phyloP scores from a whole-genome alignment of 2,797 vertebrate species.

The Vultur gryphus region DNA sequence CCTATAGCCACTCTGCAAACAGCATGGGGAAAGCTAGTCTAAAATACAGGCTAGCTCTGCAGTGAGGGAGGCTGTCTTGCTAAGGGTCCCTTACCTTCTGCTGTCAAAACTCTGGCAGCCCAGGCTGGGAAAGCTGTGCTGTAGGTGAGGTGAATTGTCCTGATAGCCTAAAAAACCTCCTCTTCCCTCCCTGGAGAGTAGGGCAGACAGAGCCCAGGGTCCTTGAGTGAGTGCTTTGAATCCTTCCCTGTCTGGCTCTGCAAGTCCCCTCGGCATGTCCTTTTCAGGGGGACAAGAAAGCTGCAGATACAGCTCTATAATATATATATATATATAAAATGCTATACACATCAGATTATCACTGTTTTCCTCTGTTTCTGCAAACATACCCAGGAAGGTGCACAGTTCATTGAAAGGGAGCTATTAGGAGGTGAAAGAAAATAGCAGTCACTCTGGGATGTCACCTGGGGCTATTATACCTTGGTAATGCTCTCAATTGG shows the following conservation, averaged over 20 bases:
- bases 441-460: background rate
- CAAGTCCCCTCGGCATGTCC: no score
- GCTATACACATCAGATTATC: background rate
- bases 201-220: no score
- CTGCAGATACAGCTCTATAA: background rate
- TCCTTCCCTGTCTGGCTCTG: background rate
- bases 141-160: background rate
- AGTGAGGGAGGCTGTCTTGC: background rate
- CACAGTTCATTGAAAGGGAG: background rate
- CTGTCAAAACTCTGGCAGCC: background rate
- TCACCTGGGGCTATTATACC: background rate
- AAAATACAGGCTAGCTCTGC: background rate
- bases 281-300: background rate
- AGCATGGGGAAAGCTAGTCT: fast-evolving
- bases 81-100: background rate
- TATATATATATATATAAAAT: background rate
- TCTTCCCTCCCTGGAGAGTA: background rate
- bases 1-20: fast-evolving
- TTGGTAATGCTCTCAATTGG: background rate
- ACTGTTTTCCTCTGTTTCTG: background rate
- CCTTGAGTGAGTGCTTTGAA: background rate
- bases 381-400: background rate
- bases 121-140: background rate
- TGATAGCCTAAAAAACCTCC: background rate
- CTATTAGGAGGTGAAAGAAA: background rate